A percentile compares a stretch with the other conserved stretches of the same genome.
Evolutionary conservation across 2,888 invertebrate genomes (phyloP).

Genomic region (Pristionchus japonicus): DNA sequence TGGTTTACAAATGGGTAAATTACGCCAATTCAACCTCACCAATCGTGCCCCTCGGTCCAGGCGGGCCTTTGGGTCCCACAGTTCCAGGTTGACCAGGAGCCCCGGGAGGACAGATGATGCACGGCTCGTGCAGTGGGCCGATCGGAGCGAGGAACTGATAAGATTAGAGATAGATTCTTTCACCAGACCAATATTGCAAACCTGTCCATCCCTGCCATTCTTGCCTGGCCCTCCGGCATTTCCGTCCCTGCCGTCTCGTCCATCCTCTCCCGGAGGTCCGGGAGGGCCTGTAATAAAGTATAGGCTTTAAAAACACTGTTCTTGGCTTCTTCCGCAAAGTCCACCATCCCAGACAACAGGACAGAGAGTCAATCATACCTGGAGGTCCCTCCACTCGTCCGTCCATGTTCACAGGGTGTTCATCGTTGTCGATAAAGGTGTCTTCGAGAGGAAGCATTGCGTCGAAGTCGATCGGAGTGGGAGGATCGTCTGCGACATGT

Average conservation of each 20-base stretch:
- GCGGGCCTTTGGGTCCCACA: constrained; percentile 50
- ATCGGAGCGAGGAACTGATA: constrained; percentile 47
- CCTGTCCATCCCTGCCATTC: constrained; percentile 50
- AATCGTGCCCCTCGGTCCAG: constrained; percentile 49
- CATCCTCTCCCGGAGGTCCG: constrained; percentile 62
- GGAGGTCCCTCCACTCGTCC: constrained; percentile 29
- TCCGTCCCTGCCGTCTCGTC: constrained; percentile 60
- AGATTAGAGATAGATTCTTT: no score
- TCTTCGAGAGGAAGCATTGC: not conserved
- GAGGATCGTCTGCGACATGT: constrained; percentile 16
- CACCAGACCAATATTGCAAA: not conserved
- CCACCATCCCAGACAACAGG: no score
- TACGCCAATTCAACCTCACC: no score
- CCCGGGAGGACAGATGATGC: constrained; percentile 73
- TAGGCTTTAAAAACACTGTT: no score
- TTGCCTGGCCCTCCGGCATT: constrained; percentile 52
- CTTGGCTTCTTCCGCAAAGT: not conserved
- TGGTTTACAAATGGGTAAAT: not conserved
- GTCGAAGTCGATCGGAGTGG: constrained; percentile 26
- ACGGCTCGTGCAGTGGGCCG: constrained; percentile 63
- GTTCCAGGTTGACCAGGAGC: constrained; percentile 58
- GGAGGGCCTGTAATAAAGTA: constrained; percentile 55
- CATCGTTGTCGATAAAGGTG: not conserved
- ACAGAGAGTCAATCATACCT: no score
- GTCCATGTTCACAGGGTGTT: not conserved